Conservation (phyloP, 2,888 invertebrate genomes). For the Drosophila neoperkinsi region DNA sequence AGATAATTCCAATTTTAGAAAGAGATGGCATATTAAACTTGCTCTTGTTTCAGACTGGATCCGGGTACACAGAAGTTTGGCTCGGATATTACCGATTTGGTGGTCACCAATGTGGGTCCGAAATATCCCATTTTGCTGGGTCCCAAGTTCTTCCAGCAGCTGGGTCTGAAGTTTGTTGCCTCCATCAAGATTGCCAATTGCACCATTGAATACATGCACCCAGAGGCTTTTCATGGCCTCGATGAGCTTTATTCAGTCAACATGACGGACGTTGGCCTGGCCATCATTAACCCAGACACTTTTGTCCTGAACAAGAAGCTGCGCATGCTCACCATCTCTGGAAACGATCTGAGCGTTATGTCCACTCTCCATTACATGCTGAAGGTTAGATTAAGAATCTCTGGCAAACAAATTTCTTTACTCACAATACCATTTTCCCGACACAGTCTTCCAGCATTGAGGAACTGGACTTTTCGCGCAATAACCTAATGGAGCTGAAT, state of each 20-base stretch:
- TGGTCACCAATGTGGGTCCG: conserved; percentile 88
- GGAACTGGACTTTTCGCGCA: conserved; percentile 90
- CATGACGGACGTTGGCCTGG: conserved; percentile 89
- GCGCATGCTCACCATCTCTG: conserved; percentile 88
- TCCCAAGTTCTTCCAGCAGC: conserved; percentile 87
- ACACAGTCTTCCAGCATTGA: conserved; percentile 87
- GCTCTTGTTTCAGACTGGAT: conserved; percentile 85
- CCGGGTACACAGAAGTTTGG: conserved; percentile 89
- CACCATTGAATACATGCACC: conserved; percentile 88
- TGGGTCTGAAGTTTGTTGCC: conserved; percentile 88
- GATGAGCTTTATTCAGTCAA: conserved; percentile 89
- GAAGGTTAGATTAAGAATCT: conserved; percentile 64
- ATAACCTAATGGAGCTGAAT: conserved; percentile 88
- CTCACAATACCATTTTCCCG: background rate
- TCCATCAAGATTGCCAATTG: conserved; percentile 90
- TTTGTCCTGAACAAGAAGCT: conserved; percentile 89
- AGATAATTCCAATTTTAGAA: rapidly evolving
- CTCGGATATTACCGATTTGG: conserved; percentile 88
- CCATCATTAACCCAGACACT: conserved; percentile 89
- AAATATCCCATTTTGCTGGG: conserved; percentile 87
- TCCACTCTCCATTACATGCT: conserved; percentile 81
- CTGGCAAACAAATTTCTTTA: background rate
- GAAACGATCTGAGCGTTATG: conserved; percentile 87
- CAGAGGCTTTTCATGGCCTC: conserved; percentile 89
- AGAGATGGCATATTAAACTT: background rate